Percentiles rank a stretch among this genome's conserved stretches.
These are phyloP conservation scores for Trissolcus japonicus DNA, from an alignment of 2,888 invertebrate species.

Conservation along the genomic window DNA sequence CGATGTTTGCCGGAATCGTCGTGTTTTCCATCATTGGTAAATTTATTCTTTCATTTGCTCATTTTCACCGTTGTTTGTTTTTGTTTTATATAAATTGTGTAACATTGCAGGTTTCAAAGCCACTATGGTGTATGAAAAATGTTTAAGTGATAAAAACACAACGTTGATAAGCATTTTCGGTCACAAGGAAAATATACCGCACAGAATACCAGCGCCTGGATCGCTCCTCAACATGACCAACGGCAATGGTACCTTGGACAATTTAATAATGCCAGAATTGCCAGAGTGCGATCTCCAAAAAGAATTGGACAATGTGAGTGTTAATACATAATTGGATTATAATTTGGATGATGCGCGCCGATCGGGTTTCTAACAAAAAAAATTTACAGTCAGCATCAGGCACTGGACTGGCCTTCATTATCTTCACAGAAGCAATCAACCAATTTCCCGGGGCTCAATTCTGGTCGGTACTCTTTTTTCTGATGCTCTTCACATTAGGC, in stretches of 20 bases:
- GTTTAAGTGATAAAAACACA: conserved; percentile 81
- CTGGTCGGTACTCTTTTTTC: conserved; percentile 96
- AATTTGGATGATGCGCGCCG: no score
- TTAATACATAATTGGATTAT: no score
- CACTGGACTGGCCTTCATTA: conserved; percentile 96
- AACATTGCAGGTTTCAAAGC: conserved; percentile 85
- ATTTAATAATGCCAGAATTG: conserved; percentile 81
- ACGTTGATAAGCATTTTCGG: conserved; percentile 81
- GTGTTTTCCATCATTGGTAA: conserved; percentile 94
- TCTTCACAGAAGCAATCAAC: conserved; percentile 98
- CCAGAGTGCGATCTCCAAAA: conserved; percentile 89
- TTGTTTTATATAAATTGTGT: neutral
- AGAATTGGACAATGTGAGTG: conserved; percentile 90
- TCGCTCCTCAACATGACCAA: conserved; percentile 78
- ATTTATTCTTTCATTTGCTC: neutral
- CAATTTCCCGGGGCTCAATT: conserved; percentile 97
- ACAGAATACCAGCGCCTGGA: conserved; percentile 79
- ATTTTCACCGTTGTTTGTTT: neutral
- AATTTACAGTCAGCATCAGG: conserved; percentile 98
- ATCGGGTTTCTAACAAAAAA: no score
- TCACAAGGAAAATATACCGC: conserved; percentile 76
- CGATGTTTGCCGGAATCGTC: conserved; percentile 97
- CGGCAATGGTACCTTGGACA: conserved; percentile 79
- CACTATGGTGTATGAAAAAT: conserved; percentile 88
- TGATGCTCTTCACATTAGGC: conserved; percentile 97